Conservation (phyloP, 2,888 invertebrate species). For the Drosophila mimetica region DNA sequence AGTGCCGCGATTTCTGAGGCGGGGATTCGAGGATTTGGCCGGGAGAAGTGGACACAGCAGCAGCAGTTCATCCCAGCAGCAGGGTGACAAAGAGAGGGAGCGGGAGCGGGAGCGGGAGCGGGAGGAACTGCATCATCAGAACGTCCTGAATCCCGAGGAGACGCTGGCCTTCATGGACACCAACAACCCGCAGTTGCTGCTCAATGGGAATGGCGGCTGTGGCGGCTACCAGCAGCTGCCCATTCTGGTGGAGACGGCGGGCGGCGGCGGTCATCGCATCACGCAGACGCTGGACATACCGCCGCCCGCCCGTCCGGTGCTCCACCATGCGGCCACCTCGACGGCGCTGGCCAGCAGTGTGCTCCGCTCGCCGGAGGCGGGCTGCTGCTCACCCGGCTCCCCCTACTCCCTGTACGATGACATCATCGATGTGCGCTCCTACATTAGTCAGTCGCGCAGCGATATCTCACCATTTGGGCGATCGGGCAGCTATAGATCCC, state of each 20-base stretch:
- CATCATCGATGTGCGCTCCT: slow-evolving; percentile 89
- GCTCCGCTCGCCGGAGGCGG: slow-evolving; percentile 65
- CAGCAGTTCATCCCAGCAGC: slow-evolving; percentile 1
- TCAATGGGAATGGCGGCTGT: slow-evolving; percentile 68
- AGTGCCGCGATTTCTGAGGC: slow-evolving; percentile 88
- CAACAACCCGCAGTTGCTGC: not conserved
- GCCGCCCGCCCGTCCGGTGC: slow-evolving; percentile 79
- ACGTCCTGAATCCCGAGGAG: slow-evolving; percentile 62
- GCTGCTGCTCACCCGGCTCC: slow-evolving; percentile 84
- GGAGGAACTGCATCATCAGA: slow-evolving; percentile 47
- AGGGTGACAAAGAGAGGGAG: slow-evolving; percentile 9
- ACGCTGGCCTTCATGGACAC: slow-evolving; percentile 73
- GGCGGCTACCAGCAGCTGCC: slow-evolving; percentile 89
- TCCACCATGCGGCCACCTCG: slow-evolving; percentile 76
- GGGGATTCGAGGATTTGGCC: slow-evolving; percentile 85
- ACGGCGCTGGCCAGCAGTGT: slow-evolving; percentile 60
- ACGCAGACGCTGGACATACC: slow-evolving; percentile 81
- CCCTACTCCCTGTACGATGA: slow-evolving; percentile 87
- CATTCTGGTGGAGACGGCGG: slow-evolving; percentile 87
- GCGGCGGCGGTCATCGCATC: slow-evolving; percentile 79
- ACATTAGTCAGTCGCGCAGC: slow-evolving; percentile 90
- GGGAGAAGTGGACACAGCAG: slow-evolving; percentile 12
- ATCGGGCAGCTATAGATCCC: slow-evolving; percentile 89
- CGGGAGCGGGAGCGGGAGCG: slow-evolving; percentile 23
- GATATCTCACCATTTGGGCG: slow-evolving; percentile 90